Percentiles rank a stretch among this genome's conserved stretches.
These are phyloP conservation scores for Chalcosyrphus nemorum DNA, from an alignment of 2,888 invertebrate genomes.

Conservation along the genomic window DNA sequence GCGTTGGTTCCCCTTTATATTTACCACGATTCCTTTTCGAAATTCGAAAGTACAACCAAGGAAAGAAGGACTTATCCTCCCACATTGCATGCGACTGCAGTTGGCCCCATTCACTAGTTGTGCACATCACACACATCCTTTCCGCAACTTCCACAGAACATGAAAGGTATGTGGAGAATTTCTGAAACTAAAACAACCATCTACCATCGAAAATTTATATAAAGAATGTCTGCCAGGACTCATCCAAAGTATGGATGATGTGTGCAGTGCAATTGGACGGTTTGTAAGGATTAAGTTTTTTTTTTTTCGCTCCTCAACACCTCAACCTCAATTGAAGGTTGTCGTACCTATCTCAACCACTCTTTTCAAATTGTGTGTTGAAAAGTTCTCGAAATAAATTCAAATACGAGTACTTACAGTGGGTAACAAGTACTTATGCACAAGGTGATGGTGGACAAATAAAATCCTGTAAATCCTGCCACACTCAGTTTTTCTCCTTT, in stretches of 20 bases:
- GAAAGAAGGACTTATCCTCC: neutral
- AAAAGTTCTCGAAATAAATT: neutral
- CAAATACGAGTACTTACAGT: neutral
- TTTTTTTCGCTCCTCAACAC: no score
- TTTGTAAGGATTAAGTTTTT: constrained; percentile 30
- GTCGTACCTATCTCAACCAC: neutral
- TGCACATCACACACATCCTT: neutral
- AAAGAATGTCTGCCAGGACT: constrained; percentile 7
- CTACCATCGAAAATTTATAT: neutral
- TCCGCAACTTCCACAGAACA: constrained; percentile 8
- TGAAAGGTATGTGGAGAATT: constrained; percentile 25
- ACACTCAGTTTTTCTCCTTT: neutral
- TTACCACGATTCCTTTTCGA: neutral
- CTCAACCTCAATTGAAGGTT: constrained; percentile 35
- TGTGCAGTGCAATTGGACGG: constrained; percentile 37
- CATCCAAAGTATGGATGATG: neutral
- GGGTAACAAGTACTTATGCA: neutral
- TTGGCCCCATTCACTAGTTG: neutral
- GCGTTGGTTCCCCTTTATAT: neutral
- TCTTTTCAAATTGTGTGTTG: neutral
- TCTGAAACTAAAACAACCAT: constrained; percentile 19
- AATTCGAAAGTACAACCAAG: neutral
- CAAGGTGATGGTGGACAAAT: neutral
- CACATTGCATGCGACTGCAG: neutral
- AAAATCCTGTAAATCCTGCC: neutral